phyloP scores from a whole-genome alignment of 2,888 invertebrate species.

The Sipha maydis region DNA sequence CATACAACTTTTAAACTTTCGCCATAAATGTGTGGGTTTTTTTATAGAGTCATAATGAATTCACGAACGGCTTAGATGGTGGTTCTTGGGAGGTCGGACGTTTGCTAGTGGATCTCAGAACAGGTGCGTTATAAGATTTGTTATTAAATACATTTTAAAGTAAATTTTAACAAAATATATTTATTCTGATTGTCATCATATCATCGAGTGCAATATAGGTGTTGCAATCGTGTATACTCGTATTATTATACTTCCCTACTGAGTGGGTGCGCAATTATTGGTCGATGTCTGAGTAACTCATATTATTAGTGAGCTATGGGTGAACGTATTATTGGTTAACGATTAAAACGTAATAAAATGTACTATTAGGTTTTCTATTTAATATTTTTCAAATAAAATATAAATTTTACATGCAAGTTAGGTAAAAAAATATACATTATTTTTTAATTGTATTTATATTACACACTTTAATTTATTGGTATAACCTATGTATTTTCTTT shows the following conservation, averaged over 20 bases:
- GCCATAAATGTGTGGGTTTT: neutral
- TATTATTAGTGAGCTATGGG: neutral
- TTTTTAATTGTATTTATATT: neutral
- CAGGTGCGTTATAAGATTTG: slow-evolving; percentile 21
- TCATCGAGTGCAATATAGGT: neutral
- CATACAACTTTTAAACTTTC: neutral
- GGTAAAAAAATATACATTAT: too few species aligned
- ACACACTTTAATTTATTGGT: too few species aligned
- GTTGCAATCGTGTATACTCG: neutral
- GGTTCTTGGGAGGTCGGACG: slow-evolving; percentile 33
- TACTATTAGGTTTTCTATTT: too few species aligned
- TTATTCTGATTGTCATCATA: neutral
- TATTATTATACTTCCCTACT: neutral
- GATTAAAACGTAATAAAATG: neutral
- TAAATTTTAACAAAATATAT: neutral
- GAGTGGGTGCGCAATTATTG: neutral
- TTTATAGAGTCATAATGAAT: slow-evolving; percentile 2
- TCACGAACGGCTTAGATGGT: neutral
- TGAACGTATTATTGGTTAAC: neutral
- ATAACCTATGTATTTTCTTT: too few species aligned
- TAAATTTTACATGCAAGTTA: neutral
- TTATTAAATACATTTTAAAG: too few species aligned
- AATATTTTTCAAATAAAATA: neutral
- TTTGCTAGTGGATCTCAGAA: slow-evolving; percentile 35
- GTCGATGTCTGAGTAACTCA: neutral